Conservation (phyloP, 2,888 invertebrate genomes). For the Campoplex nolae region DNA sequence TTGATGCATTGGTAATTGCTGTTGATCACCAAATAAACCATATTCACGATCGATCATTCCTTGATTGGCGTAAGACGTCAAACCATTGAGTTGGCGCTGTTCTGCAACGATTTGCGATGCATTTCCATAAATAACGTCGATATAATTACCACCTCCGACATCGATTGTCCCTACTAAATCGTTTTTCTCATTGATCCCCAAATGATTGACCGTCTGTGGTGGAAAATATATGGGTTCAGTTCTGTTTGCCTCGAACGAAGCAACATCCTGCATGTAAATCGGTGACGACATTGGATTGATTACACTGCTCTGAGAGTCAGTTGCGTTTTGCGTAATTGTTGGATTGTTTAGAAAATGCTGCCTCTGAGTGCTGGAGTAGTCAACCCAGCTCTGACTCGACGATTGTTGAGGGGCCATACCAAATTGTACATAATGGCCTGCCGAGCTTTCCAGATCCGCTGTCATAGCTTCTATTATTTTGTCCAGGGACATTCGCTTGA, state of each 20-base stretch:
- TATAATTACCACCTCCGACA: slow-evolving; percentile 84
- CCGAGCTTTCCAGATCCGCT: slow-evolving; percentile 86
- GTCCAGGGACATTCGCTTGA: slow-evolving; percentile 84
- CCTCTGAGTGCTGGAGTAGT: slow-evolving; percentile 77
- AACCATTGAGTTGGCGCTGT: slow-evolving; percentile 78
- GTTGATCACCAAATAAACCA: slow-evolving; percentile 82
- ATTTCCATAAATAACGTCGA: slow-evolving; percentile 83
- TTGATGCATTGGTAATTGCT: slow-evolving; percentile 59
- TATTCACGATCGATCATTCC: slow-evolving; percentile 80
- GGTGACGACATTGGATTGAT: slow-evolving; percentile 56
- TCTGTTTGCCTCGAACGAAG: slow-evolving; percentile 68
- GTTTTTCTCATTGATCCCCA: slow-evolving; percentile 82
- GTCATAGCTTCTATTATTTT: slow-evolving; percentile 88
- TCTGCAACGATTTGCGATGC: slow-evolving; percentile 82
- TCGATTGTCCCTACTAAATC: slow-evolving; percentile 83
- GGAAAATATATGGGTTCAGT: slow-evolving; percentile 81
- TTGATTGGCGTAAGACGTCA: slow-evolving; percentile 76
- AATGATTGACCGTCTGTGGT: slow-evolving; percentile 79
- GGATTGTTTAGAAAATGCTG: slow-evolving; percentile 76
- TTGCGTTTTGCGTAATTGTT: slow-evolving; percentile 46
- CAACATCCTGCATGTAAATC: slow-evolving; percentile 73
- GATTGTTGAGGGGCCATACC: slow-evolving; percentile 84
- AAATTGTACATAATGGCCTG: slow-evolving; percentile 86
- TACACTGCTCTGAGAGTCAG: slow-evolving; percentile 26
- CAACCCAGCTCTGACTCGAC: slow-evolving; percentile 79